phyloP scores from a whole-genome alignment of 2,797 vertebrate species.

The Tokudaia muenninki region DNA sequence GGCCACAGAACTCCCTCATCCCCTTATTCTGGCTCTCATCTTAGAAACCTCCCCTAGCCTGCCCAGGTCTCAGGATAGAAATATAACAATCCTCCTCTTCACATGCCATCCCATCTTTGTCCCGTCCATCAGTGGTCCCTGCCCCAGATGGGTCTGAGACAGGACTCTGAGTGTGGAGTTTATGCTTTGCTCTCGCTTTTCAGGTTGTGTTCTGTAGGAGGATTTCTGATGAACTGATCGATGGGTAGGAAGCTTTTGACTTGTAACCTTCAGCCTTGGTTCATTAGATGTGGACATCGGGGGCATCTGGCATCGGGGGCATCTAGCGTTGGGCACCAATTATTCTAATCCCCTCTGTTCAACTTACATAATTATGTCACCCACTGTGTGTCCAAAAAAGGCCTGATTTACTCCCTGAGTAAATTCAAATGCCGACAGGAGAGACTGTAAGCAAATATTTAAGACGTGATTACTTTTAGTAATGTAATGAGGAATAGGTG shows the following conservation, averaged over 20 bases:
- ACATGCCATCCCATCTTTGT: background rate
- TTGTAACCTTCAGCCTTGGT: background rate
- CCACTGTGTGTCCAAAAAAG: background rate
- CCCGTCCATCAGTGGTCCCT: background rate
- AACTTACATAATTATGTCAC: background rate
- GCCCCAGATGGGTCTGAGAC: background rate
- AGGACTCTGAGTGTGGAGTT: background rate
- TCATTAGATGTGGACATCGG: background rate
- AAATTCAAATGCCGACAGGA: background rate
- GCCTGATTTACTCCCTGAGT: background rate
- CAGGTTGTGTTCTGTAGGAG: background rate
- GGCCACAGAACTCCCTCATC: background rate
- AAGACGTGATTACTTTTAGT: background rate
- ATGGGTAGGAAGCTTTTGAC: background rate
- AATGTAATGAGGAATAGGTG: background rate
- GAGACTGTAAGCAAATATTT: background rate
- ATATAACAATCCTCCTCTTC: background rate
- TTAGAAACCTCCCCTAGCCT: background rate
- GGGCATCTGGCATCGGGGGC: too few relatives aligned
- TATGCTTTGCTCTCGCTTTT: background rate
- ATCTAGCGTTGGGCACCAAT: too few relatives aligned
- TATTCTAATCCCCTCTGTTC: background rate
- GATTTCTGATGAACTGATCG: background rate
- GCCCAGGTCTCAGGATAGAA: background rate
- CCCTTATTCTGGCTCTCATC: background rate